phyloP scores from a whole-genome alignment of 2,797 vertebrate species.

The Scyliorhinus canicula region DNA sequence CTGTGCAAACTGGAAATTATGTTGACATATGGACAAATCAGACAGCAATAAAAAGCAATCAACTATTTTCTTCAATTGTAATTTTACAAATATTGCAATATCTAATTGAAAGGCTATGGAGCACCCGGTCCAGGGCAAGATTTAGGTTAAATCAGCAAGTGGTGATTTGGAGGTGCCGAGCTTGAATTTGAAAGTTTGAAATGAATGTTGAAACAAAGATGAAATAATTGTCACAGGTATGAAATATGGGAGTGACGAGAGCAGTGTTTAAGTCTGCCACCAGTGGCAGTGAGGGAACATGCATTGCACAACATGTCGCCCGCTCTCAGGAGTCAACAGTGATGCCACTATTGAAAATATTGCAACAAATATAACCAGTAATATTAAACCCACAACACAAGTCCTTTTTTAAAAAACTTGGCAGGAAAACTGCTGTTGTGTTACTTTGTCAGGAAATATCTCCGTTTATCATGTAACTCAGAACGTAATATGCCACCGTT shows the following conservation, averaged over 20 bases:
- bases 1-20: background rate
- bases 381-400: background rate
- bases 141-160: background rate
- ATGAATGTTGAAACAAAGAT: background rate
- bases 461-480: background rate
- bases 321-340: background rate
- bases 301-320: background rate
- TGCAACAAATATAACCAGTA: background rate
- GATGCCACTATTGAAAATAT: background rate
- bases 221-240: background rate
- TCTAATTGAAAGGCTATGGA: background rate
- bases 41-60: background rate
- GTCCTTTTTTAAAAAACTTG: background rate
- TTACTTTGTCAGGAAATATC: background rate
- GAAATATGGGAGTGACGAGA: background rate
- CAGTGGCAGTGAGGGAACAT: background rate
- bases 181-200: background rate
- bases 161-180: background rate
- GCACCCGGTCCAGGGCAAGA: background rate
- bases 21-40: background rate
- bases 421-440: background rate
- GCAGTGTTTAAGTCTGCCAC: background rate
- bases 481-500: background rate
- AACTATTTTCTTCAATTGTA: background rate
- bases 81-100: background rate